Conservation (phyloP, 2,797 vertebrate genomes). For the Myotis planiceps region DNA sequence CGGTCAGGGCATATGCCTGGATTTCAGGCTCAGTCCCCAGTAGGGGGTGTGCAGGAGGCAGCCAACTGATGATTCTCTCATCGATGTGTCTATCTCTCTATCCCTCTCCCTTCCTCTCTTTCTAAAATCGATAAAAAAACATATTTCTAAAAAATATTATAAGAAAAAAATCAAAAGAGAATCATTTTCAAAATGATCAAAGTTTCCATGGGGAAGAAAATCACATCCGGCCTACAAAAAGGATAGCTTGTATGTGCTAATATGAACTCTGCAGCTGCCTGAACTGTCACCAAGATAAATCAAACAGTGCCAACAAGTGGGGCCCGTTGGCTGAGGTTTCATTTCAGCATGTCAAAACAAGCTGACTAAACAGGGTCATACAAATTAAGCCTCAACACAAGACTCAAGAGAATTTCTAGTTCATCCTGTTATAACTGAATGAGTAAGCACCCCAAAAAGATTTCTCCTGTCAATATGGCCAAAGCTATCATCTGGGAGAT, state of each 20-base stretch:
- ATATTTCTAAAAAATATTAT: no score
- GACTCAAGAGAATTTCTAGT: background rate
- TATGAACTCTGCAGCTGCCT: background rate
- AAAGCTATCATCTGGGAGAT: background rate
- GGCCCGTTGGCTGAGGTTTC: background rate
- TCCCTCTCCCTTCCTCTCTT: no score
- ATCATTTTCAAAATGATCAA: background rate
- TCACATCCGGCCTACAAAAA: background rate
- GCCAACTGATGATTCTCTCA: no score
- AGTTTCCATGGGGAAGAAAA: background rate
- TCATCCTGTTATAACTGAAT: background rate
- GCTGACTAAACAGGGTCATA: background rate
- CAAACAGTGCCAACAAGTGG: background rate
- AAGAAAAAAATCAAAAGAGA: slow-evolving; percentile 22
- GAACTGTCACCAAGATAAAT: background rate
- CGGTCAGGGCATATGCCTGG: no score
- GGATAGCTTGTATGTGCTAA: background rate
- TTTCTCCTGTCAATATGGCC: background rate
- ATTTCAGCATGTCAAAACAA: background rate
- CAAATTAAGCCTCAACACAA: background rate
- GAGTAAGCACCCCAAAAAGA: background rate
- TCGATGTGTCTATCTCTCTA: no score
- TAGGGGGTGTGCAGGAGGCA: no score
- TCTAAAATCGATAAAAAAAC: no score
- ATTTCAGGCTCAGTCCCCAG: no score